Evolutionary conservation across 1,140 invertebrate species (phyloP).

Genomic region (Diplogasteroides magnus): DNA sequence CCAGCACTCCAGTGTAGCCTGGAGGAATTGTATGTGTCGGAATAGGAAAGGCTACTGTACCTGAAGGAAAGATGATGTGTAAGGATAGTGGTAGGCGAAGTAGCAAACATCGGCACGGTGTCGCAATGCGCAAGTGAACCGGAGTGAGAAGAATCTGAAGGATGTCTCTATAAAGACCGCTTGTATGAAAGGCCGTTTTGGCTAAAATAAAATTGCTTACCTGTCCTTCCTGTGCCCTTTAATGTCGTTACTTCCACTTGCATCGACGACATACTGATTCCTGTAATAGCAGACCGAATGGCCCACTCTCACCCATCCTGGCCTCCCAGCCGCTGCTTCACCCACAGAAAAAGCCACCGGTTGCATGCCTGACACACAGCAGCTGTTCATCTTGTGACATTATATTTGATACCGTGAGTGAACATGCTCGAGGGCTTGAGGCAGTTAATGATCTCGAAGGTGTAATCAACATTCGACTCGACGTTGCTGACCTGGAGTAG

Average conservation of each 20-base stretch:
- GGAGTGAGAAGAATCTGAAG: constrained; percentile 73
- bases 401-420: constrained; percentile 76
- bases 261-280: constrained; percentile 56
- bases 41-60: constrained; percentile 59
- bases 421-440: constrained; percentile 82
- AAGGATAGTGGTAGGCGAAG: constrained; percentile 91
- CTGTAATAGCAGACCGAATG: constrained; percentile 75
- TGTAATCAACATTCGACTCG: constrained; percentile 68
- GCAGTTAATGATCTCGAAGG: constrained; percentile 85
- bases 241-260: too few relatives aligned
- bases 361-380: constrained; percentile 77
- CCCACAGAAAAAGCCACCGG: constrained; percentile 78
- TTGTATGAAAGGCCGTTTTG: neutral
- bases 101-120: constrained; percentile 84
- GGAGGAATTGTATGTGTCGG: constrained; percentile 66
- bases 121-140: constrained; percentile 85
- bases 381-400: too few relatives aligned
- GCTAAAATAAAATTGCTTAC: neutral
- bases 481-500: constrained; percentile 70
- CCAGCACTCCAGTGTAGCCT: constrained; percentile 60
- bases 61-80: constrained; percentile 79
- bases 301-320: constrained; percentile 71
- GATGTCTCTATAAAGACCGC: too few relatives aligned
- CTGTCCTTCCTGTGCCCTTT: constrained; percentile 14
- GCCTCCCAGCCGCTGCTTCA: constrained; percentile 66